Base-by-base conservation (phyloP, 2,888 invertebrate genomes). In the Parnassius apollo region DNA sequence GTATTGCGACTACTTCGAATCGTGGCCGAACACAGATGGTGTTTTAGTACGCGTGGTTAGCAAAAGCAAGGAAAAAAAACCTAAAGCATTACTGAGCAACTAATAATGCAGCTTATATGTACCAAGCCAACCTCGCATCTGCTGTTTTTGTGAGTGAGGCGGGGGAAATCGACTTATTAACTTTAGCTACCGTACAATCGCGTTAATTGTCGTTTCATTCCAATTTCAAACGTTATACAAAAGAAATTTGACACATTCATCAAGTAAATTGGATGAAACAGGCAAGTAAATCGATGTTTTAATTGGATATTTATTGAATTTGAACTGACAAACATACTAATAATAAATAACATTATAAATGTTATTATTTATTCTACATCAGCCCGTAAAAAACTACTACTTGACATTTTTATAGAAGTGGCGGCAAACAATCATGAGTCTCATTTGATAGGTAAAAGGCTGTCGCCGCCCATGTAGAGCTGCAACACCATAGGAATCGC, bases 131-230 rank as follows among this genome's bases (percentile, higher is more conserved):
- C 71, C 78, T 72, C 78, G 73, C 88, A 88, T 87, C 86, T 90
- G 88, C 85, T 86, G 86, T 88, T 90, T 88, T 89, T 88, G 83
- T 86, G 81, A 79, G 82, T 74, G 81, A 74, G 79, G 80, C 77
- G 81, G 75, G 76, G 77, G 80, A 82, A 81, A 78, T 78, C 72
- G 68, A 75, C 81, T 88, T 88, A 90, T 91, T 89, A 88, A 83
- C 79, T 82, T 84, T 73, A 75, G 83, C 84, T 83, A 82, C 83
- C 84, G 80, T 76, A 78, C 78, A 80, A 77, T 71, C 66, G 75
- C 69, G 81, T 76, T 88, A 88, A 89, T 89, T 86, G 86, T 86
- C 87, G 85, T 77, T 81, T 83, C 80, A 83, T 79, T 85, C 82
- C 81, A 78, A 86, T 83, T 83, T 79, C 60, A 61, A 61, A 66